Base-by-base conservation (phyloP, 2,888 invertebrate species). In the Dugesia japonica region DNA sequence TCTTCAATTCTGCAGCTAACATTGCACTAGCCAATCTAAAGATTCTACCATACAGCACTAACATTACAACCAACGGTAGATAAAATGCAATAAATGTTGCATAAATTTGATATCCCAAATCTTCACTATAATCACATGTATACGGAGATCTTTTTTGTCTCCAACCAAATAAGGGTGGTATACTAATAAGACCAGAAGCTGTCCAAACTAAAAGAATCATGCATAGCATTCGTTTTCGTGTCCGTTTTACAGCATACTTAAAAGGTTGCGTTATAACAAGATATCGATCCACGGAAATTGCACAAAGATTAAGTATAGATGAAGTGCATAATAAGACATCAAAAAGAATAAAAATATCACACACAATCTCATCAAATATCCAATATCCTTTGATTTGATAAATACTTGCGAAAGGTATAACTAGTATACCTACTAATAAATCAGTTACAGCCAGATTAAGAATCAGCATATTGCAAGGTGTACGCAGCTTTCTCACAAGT, bases 41-140 rank as follows among this genome's bases (percentile, higher is more conserved):
- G 85, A 98, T 97, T 86, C 92, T 92, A 85, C 91, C 92, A 86
- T 98, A 97, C 71, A 98, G 93, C 81, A 92, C 89, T 78, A 97
- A 89, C 95, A 98, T 97, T 80, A 95, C 92, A 80, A 90, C 88
- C 79, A 95, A 87, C 15, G 97, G 97, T 82, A 94, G 90, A 87
- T 98, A 98, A 87, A 98, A 98, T 81, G 95, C 82, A 81, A 91
- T 84, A 38, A 87, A 81, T 17, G 87, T 87, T 79, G 97, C 97
- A 86, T 95, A 97, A 82, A 97, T 91, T 87, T 97, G 97, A 85
- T 97, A 97, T 79, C 90, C 91, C 84, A 92, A 90, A 84, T 92
- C 91, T 85, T 94, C 74, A 20, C 71, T 31, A 26, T 76, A 76
- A 33, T 23, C 94, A 80, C 92, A 93, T 76, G 95, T 94, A 78